phyloP scores from a whole-genome alignment of 2,113 vertebrate species.

The Lates calcarifer region DNA sequence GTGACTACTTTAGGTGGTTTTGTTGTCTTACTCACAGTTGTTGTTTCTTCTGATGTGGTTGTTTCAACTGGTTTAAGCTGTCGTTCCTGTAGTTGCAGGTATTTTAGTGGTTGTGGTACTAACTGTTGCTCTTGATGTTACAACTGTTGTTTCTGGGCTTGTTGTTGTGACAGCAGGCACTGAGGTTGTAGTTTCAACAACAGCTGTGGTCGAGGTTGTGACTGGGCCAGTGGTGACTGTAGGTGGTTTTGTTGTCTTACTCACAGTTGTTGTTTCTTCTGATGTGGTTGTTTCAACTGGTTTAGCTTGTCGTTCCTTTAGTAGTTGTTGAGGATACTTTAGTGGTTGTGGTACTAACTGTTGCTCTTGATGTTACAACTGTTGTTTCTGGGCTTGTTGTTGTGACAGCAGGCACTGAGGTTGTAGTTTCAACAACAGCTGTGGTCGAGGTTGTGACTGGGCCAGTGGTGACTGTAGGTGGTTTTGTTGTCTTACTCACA shows the following conservation, averaged over 20 bases:
- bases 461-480: neutral
- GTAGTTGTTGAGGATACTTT: neutral
- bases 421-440: neutral
- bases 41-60: neutral
- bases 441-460: neutral
- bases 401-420: neutral
- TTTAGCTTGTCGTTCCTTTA: neutral
- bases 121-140: slow-evolving; percentile 23
- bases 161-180: neutral
- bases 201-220: slow-evolving; percentile 1
- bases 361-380: neutral
- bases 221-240: slow-evolving; percentile 12
- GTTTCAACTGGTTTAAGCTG: neutral
- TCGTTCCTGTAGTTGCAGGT: neutral
- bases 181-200: slow-evolving; percentile 8
- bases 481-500: neutral
- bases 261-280: neutral
- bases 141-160: slow-evolving; percentile 11
- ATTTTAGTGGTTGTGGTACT: neutral
- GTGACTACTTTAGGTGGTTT: neutral
- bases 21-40: neutral
- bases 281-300: neutral
- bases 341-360: neutral
- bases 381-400: neutral
- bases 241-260: neutral